These are phyloP conservation scores for Lophius americanus DNA, from an alignment of 2,797 vertebrate genomes.

Conservation along the genomic window DNA sequence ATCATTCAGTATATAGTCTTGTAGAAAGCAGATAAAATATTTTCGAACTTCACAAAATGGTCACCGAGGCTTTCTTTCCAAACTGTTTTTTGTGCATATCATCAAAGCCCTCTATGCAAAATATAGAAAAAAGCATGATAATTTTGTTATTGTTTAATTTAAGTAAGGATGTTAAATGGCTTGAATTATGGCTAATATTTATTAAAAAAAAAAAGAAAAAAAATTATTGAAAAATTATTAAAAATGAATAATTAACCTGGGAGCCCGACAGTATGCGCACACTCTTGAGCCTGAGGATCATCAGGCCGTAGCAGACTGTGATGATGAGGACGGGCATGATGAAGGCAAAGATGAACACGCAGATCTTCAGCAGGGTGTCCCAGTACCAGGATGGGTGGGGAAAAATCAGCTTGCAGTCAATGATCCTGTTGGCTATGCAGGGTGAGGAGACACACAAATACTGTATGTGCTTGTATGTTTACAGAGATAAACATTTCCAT, in stretches of 20 bases:
- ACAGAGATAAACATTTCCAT: background rate
- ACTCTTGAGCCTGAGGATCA: slow-evolving; percentile 97
- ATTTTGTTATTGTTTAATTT: too few relatives aligned
- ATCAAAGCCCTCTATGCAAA: slow-evolving; percentile 2
- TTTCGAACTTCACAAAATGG: background rate
- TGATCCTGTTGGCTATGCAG: slow-evolving; percentile 72
- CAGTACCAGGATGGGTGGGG: slow-evolving; percentile 97
- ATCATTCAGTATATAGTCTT: slow-evolving; percentile 7
- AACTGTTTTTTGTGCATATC: background rate
- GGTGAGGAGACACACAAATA: slow-evolving; percentile 12
- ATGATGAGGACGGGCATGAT: slow-evolving; percentile 98
- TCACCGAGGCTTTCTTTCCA: background rate
- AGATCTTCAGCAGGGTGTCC: slow-evolving; percentile 98
- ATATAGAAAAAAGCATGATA: background rate
- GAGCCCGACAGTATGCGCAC: slow-evolving; percentile 98
- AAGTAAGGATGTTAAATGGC: background rate
- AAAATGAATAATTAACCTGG: slow-evolving; percentile 71
- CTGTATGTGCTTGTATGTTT: background rate
- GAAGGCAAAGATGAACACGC: slow-evolving; percentile 99
- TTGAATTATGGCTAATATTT: background rate
- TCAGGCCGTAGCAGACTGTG: slow-evolving; percentile 96
- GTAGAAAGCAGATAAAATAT: background rate
- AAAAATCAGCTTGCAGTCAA: slow-evolving; percentile 93
- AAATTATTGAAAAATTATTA: background rate
- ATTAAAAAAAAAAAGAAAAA: background rate